Evolutionary conservation across 92 coral and sea anemone species (phyloP).

Genomic region (Desmophyllum pertusum): DNA sequence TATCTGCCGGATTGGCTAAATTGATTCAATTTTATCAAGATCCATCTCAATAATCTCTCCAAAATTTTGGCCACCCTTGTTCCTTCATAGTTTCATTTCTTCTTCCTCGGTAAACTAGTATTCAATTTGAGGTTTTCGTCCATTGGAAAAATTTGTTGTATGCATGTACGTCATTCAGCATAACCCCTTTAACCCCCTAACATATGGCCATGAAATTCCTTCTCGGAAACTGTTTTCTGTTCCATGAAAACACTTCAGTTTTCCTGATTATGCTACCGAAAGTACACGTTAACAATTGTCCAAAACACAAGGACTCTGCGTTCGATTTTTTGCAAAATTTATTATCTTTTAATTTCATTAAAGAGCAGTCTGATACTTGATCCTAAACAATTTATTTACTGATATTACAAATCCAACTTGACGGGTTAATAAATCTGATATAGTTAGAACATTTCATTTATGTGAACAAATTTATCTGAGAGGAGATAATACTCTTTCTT

Average conservation of each 20-base stretch:
- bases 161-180: neutral
- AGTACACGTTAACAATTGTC: neutral
- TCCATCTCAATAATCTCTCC: neutral
- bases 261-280: neutral
- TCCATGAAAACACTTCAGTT: neutral
- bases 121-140: neutral
- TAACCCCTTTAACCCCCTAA: slow-evolving; percentile 8
- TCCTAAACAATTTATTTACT: slow-evolving; percentile 2
- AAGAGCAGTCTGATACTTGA: neutral
- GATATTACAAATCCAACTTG: slow-evolving; percentile 1
- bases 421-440: slow-evolving; percentile 7
- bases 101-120: neutral
- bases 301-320: neutral
- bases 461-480: neutral
- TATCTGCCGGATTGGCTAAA: too few relatives aligned
- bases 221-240: neutral
- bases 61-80: neutral
- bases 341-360: neutral
- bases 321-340: neutral
- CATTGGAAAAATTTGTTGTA: neutral
- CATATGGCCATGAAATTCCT: neutral
- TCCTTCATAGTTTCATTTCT: neutral
- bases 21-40: too few relatives aligned
- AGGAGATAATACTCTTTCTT: neutral
- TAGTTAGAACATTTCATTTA: neutral